Base-by-base conservation (phyloP, 2,797 vertebrate genomes). In the Poeciliopsis gracilis region DNA sequence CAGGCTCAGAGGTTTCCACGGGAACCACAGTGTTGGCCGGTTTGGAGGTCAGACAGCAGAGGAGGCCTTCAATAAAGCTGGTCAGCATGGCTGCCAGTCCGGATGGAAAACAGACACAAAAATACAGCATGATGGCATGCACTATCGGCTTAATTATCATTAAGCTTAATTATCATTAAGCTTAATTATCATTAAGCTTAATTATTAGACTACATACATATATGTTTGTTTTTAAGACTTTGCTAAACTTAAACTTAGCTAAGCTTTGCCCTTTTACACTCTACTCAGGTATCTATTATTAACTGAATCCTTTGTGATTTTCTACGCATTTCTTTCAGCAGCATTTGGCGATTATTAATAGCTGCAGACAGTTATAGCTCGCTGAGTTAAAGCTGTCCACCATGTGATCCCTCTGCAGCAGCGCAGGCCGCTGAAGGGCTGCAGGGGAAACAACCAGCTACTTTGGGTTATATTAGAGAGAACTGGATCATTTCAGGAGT, bases 1-100 rank as follows among this genome's bases (percentile, higher is more conserved):
- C 85, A 51, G 96, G 95, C 79, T 98, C 97, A 0, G 97, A 95
- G 0, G 94, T 95, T 85, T 98, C 97, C 73, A 96, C 86, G 0
- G 98, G 98, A 18, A 95, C 97, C 80, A 99, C 97, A 0, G 95
- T 88, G 0, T 98, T 99, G 55, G 95, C 84, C 0, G 96, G 93
- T 15, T 97, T 96, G 51, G 97, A 97, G 73, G 96, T 94, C 51
- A 99, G 94, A 96, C 98, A 99, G 93, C 97, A 99, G 49, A 98
- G 93, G 77, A 99, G 90, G 36, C 96, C 94, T 15, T 98, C 97
- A 12, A 98, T 87, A 83, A 98, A 95, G 91, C 95, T 95, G 89
- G 95, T 97, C 95, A 98, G 93, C 98, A 99, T 99, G 90, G 85
- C 92, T 92, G 87, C 91, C 86, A 80, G 83, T 84, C 92, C 93